Evolutionary conservation across 2,888 invertebrate genomes (phyloP).

Genomic region (Dynastes hyllus): DNA sequence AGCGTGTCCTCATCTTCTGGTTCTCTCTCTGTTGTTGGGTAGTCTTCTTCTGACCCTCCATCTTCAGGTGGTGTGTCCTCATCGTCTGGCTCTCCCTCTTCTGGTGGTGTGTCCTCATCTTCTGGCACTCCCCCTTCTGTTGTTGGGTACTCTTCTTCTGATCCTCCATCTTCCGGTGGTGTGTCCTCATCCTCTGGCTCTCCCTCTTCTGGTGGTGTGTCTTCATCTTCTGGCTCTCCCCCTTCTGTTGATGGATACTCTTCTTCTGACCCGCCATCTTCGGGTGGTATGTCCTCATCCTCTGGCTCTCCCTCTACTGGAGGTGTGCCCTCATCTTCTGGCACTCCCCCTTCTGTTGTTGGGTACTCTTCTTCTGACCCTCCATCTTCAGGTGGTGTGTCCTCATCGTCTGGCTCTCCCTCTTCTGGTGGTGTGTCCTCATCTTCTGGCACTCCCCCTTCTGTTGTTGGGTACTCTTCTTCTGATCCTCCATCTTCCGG

Average conservation of each 20-base stretch:
- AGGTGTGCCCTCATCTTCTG: neutral
- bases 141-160: slow-evolving; percentile 12
- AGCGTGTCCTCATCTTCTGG: neutral
- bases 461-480: too few relatives aligned
- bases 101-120: neutral
- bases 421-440: neutral
- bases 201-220: neutral
- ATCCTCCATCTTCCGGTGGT: neutral
- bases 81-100: neutral
- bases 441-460: too few relatives aligned
- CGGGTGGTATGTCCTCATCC: neutral
- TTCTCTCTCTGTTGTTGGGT: neutral
- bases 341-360: neutral
- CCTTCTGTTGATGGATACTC: slow-evolving; percentile 5
- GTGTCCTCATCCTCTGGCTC: neutral
- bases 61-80: slow-evolving; percentile 7
- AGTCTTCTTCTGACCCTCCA: slow-evolving; percentile 13
- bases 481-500: too few relatives aligned
- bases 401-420: neutral
- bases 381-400: neutral
- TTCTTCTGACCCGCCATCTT: neutral
- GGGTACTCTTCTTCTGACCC: neutral
- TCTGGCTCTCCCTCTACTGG: neutral
- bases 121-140: neutral
- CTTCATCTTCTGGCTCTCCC: slow-evolving; percentile 12